Conservation (phyloP, 2,113 vertebrate species). For the Prunella himalayana region DNA sequence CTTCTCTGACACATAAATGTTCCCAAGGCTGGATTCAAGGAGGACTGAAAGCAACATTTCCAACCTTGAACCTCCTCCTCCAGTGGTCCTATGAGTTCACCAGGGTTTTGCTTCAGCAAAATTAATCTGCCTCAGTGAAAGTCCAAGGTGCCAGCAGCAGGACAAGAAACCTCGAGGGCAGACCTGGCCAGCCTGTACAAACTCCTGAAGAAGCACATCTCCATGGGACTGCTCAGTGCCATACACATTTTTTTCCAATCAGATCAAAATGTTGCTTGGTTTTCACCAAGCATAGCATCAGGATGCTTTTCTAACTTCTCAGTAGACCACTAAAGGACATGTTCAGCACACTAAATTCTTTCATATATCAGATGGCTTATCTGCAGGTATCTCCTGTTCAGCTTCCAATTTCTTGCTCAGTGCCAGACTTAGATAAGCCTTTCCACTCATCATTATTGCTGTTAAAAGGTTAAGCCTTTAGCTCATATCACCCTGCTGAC, state of each 20-base stretch:
- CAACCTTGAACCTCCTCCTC: background rate
- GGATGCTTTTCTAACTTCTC: background rate
- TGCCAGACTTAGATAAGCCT: background rate
- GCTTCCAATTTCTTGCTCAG: background rate
- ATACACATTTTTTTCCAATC: background rate
- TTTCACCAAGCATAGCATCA: background rate
- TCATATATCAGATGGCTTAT: background rate
- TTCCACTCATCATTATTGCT: background rate
- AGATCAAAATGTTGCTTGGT: background rate
- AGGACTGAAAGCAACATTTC: background rate
- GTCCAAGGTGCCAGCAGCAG: background rate
- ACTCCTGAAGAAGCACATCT: background rate
- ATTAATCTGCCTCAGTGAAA: background rate
- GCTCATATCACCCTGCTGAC: background rate
- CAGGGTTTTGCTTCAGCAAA: background rate
- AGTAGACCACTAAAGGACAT: background rate
- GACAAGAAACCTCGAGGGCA: background rate
- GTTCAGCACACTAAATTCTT: background rate
- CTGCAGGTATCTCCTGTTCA: background rate
- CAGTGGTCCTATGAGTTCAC: background rate
- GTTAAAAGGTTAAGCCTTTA: slow-evolving; percentile 5
- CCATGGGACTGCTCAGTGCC: background rate
- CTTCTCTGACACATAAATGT: background rate
- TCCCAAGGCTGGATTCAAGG: background rate
- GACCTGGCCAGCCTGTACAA: background rate